Base-by-base conservation (phyloP, 1,140 invertebrate species). In the Sitophilus oryzae region DNA sequence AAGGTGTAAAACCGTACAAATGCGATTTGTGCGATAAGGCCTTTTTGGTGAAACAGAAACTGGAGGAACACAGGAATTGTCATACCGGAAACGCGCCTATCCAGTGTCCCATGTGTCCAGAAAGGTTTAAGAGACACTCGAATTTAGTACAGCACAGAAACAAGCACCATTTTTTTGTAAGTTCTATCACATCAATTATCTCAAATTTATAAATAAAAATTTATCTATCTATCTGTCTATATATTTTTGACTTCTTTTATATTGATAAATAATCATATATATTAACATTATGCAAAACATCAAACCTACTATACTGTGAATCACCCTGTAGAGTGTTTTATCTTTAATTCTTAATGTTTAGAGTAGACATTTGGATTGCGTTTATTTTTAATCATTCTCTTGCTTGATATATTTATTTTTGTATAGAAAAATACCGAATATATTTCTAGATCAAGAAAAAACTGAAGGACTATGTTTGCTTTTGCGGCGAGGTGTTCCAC, bases 111-210 rank as follows among this genome's bases (percentile, higher is more conserved):
- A 75, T 88, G 56, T 93, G 90, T 68, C 82, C 85, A 59, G 83
- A 88, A 66, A 83, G 82, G n/a, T 93, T 93, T 71, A 79, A 85
- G 18, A 78, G 89, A 11, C 84, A 90, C 70, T 90, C 88, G 47
- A 91, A 91, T 70, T 78, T 93, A 62, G 86, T 89, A 10, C 88
- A 91, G 65, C 90, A 93, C 70, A 83, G 85, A 59, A 88, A 84
- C 62, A 73, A 78, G 5, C 80, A 82, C 67, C 83, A 85, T 64
- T 73, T 51, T 43, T 48, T 56, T 38, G 53, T 56, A 25, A 34
- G 36, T 41, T 20, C 35, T 11, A 4, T 16, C 25, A 30, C 25
- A 11, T 30, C n/a, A n/a, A n/a, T 18, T 37, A 15, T 11, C 14
- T 38, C 34, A 1, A 38, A 38, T 20, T 37, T 36, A 19, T 38